Evolutionary conservation across 2,113 vertebrate species (phyloP), one percentile per base, ranked within the genome.

Genomic region (Rhea pennata): DNA sequence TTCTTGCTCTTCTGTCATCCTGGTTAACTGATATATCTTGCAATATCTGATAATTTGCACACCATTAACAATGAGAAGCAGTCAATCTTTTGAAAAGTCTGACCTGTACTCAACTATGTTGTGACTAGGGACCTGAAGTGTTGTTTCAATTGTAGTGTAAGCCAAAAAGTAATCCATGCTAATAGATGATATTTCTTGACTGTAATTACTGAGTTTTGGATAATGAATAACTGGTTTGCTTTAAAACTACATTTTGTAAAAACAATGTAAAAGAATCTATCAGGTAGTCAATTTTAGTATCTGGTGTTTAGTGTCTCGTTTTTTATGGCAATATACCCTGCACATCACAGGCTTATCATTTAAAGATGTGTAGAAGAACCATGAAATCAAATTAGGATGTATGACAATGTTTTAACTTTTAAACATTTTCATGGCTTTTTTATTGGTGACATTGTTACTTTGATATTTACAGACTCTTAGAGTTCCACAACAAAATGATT

Each of bases 391-490:
- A 81, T 36, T 24, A 65, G 31, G 10, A 21, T 72, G 44, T n/a
- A 59, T 58, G 62, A 44, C 5, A 77, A 4, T 22, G 46, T 77
- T 88, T 78, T 84, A 46, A 23, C 54, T 88, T 92, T 77, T 12
- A 72, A n/a, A 16, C 33, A 12, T 42, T 87, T 73, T 56, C 23
- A 3, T 58, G 39, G 16, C 71, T 91, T n/a, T 87, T 5, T 2
- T 69, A 2, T 1, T 7, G 16, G 22, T 95, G 66, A 94, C 64
- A 14, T 8, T 72, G 54, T 81, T 36, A 3, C 74, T 82, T 89
- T 91, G 80, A 26, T 27, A 12, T 84, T 96, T 85, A 79, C 97
- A 99, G 99, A 99, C 99, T 0, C 87, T 98, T 5, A 98, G 98
- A 13, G 93, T 99, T 73, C 98, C 98, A 39, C 96, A 96, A 71